A percentile compares a stretch with the other conserved stretches of the same genome.
Evolutionary conservation across 2,113 vertebrate species (phyloP).

Genomic region (Pygoscelis adeliae): DNA sequence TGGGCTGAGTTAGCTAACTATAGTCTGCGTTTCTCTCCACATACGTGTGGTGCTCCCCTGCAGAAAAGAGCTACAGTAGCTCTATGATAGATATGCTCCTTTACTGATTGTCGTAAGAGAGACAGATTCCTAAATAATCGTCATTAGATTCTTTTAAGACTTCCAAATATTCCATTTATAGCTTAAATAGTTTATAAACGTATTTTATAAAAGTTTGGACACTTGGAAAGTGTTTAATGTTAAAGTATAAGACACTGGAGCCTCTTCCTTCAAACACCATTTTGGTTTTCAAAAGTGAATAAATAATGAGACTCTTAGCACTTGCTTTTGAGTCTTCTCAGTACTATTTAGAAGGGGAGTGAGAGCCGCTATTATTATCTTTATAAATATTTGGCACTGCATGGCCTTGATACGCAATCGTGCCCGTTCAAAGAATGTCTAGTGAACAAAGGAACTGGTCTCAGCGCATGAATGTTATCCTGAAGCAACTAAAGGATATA

Average conservation of each 20-base stretch:
- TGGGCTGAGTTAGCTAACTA: neutral
- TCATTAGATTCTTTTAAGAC: neutral
- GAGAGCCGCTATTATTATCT: neutral
- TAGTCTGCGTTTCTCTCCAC: neutral
- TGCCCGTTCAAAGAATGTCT: slow-evolving; percentile 43
- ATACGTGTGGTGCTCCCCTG: neutral
- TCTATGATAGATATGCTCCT: neutral
- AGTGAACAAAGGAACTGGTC: slow-evolving; percentile 41
- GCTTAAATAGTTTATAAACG: neutral
- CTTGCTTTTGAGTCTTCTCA: neutral
- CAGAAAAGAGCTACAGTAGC: neutral
- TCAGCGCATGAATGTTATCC: slow-evolving; percentile 44
- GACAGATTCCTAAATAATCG: neutral
- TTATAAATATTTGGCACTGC: slow-evolving; percentile 66
- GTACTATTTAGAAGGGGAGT: neutral
- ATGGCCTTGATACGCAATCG: slow-evolving; percentile 6
- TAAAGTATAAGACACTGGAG: neutral
- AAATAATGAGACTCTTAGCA: neutral
- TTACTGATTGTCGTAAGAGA: neutral
- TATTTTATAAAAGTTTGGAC: neutral
- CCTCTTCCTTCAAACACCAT: neutral
- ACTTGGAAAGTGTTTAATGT: neutral
- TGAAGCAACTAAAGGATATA: slow-evolving; percentile 30
- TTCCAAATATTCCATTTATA: neutral
- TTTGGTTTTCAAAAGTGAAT: neutral